These are phyloP conservation scores for Phaonia tiefii DNA, from an alignment of 2,888 invertebrate species.

Conservation along the genomic window DNA sequence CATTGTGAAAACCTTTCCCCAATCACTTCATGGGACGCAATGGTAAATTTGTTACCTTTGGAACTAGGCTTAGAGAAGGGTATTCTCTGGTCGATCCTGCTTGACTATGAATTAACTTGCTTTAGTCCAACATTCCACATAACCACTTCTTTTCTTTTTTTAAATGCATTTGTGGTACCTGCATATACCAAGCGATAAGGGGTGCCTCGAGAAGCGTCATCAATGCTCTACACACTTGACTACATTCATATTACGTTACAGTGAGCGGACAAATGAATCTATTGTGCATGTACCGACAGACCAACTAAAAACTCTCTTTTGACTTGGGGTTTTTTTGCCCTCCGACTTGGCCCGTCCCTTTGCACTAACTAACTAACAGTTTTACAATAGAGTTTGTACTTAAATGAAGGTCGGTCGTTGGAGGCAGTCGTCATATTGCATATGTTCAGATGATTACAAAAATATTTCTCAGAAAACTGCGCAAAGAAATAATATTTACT, in stretches of 20 bases:
- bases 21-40: no score
- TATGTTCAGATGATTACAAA: background rate
- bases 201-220: background rate
- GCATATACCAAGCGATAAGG: conserved; percentile 9
- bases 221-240: background rate
- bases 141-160: no score
- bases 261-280: background rate
- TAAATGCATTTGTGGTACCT: background rate
- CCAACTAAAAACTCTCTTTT: background rate
- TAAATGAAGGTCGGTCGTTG: conserved; percentile 55
- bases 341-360: no score
- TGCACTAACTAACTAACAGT: background rate
- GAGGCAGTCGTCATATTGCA: no score
- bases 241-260: background rate
- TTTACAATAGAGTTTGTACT: conserved; percentile 52
- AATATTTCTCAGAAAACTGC: background rate
- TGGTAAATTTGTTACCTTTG: no score
- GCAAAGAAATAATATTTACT: conserved; percentile 39
- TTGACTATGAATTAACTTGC: no score
- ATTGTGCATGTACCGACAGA: conserved; percentile 3
- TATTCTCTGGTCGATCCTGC: no score
- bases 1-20: no score
- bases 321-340: no score
- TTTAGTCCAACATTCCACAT: no score
- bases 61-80: no score